Percentiles rank a stretch among this genome's conserved stretches.
These are phyloP conservation scores for Hypomecis atomaria DNA, from an alignment of 2,888 invertebrate species.

Conservation along the genomic window DNA sequence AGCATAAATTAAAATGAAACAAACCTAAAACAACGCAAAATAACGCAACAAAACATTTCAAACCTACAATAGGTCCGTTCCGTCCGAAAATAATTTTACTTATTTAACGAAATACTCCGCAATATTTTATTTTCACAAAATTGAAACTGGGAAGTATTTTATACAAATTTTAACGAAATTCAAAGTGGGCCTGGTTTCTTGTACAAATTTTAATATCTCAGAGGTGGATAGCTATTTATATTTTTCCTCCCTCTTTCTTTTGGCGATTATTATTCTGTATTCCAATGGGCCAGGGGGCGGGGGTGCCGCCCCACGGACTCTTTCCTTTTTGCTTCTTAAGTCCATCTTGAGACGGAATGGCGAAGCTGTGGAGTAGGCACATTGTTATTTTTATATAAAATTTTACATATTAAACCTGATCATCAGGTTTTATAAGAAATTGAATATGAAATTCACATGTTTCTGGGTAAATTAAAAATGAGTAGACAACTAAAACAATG, in stretches of 20 bases:
- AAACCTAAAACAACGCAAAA: constrained; percentile 21
- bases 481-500: no score
- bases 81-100: constrained; percentile 30
- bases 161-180: constrained; percentile 69
- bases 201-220: constrained; percentile 82
- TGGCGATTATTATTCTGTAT: constrained; percentile 85
- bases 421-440: no score
- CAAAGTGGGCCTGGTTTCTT: constrained; percentile 66
- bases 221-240: constrained; percentile 82
- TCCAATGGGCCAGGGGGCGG: constrained; percentile 70
- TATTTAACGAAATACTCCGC: constrained; percentile 55
- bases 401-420: no score
- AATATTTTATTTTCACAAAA: constrained; percentile 17
- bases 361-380: constrained; percentile 51
- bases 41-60: constrained; percentile 37
- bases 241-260: constrained; percentile 83
- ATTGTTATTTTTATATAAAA: neutral
- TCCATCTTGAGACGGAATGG: constrained; percentile 80
- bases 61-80: constrained; percentile 45
- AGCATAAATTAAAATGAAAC: constrained; percentile 9
- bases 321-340: constrained; percentile 85
- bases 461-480: no score
- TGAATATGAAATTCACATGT: no score
- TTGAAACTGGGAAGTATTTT: constrained; percentile 17
- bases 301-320: constrained; percentile 74